These are phyloP conservation scores for Arrhamphus sclerolepis DNA, from an alignment of 2,797 vertebrate species.

Conservation along the genomic window DNA sequence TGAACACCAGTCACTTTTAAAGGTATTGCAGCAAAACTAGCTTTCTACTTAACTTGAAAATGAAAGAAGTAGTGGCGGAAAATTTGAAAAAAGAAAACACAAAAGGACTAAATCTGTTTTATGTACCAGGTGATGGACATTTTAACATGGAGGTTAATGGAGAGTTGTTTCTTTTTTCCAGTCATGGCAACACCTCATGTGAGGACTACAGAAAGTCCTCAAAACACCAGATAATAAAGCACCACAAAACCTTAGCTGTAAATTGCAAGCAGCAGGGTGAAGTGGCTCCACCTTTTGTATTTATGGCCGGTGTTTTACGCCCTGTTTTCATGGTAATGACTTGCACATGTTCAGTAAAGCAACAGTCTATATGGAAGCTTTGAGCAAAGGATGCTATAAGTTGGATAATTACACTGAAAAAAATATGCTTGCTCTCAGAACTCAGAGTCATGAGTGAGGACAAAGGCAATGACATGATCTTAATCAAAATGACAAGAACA, in stretches of 20 bases:
- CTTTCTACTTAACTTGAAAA: too few relatives aligned
- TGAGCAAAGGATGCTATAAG: constrained; percentile 24
- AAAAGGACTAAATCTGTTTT: too few relatives aligned
- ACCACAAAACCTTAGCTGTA: background rate
- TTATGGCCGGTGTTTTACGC: background rate
- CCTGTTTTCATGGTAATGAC: background rate
- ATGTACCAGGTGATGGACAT: too few relatives aligned
- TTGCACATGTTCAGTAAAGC: background rate
- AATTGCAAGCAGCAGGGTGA: background rate
- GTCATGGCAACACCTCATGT: too few relatives aligned
- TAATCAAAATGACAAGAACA: constrained; percentile 80
- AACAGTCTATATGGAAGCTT: constrained; percentile 8
- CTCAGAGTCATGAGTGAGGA: constrained; percentile 61
- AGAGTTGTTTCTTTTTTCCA: too few relatives aligned
- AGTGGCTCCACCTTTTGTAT: background rate
- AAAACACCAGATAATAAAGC: background rate
- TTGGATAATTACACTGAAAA: constrained; percentile 35
- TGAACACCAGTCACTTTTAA: too few relatives aligned
- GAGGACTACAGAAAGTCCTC: too few relatives aligned
- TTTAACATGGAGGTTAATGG: too few relatives aligned
- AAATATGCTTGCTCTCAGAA: constrained; percentile 20
- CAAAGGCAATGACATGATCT: constrained; percentile 73
- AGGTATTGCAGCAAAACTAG: too few relatives aligned
- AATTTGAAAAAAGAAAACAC: too few relatives aligned
- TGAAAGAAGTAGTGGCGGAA: too few relatives aligned